Base-by-base conservation (phyloP, 1,140 invertebrate genomes). In the Drosophila pseudoananassae region DNA sequence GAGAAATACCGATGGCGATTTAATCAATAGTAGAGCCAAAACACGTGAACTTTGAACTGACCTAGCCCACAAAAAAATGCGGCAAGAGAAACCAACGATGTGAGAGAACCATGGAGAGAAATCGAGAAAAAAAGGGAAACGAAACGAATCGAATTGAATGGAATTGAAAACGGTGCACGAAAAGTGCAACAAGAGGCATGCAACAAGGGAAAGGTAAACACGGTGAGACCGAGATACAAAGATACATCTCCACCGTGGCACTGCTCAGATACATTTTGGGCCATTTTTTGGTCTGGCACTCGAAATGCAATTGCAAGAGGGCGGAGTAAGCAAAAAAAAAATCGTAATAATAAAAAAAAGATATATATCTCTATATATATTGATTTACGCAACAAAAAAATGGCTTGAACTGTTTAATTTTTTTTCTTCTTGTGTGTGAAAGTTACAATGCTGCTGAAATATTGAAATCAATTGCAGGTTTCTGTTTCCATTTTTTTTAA, bases 391-490 rank as follows among this genome's bases (percentile, higher is more conserved):
- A 77, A 75, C 66, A 27, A 59, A 76, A 68, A 78, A 79, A 78
- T 79, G 55, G 55, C 64, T 65, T 65, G 53, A 58, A 61, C 55
- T 51, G 27, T 71, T 71, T 69, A 4, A 12, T 61, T 73, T 43
- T 43, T 17, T 43, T 14, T 43, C 7, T 14, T 43, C 14, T 14
- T 43, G 40, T 73, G 51, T 33, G 43, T 55, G 71, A 31, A 45
- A 45, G 50, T 60, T 54, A 72, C 78, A 77, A 59, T 82, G 70
- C 71, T 78, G 78, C 50, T 81, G 72, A 79, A 84, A 84, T 80
- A 84, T 79, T 72, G 68, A 85, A 85, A 85, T 84, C 81, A 77
- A 84, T 80, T 80, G 72, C 68, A 66, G 64, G 51, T 64, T 56
- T 70, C 17, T 50, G 36, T 47, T 36, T 36, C 33, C 10, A n/a